phyloP scores from a whole-genome alignment of 2,888 invertebrate genomes.

The Sthenelais limicola region DNA sequence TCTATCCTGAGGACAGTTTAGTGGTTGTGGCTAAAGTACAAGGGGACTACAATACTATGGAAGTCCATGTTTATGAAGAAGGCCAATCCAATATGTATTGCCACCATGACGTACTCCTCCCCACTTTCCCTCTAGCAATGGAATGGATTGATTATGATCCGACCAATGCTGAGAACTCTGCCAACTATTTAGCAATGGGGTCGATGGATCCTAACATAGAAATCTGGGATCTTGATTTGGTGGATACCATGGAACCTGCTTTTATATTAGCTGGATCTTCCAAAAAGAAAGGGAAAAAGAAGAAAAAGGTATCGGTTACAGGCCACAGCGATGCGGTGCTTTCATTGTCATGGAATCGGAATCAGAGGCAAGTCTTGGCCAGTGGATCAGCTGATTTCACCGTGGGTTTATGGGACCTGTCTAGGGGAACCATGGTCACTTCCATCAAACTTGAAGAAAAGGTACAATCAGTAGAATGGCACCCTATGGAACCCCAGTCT shows the following conservation, averaged over 20 bases:
- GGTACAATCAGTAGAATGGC: constrained; percentile 73
- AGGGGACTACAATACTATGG: constrained; percentile 88
- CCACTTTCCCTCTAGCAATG: constrained; percentile 90
- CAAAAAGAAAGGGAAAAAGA: constrained; percentile 80
- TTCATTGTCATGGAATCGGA: constrained; percentile 88
- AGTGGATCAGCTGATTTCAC: constrained; percentile 94
- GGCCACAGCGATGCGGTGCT: constrained; percentile 94
- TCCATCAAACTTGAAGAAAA: constrained; percentile 85
- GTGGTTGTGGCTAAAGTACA: constrained; percentile 89
- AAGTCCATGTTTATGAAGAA: constrained; percentile 94
- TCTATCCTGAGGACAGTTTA: constrained; percentile 91
- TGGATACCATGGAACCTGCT: constrained; percentile 91
- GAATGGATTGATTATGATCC: constrained; percentile 95
- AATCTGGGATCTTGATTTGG: constrained; percentile 97
- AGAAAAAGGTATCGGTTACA: constrained; percentile 55
- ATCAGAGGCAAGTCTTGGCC: constrained; percentile 85
- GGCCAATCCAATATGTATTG: constrained; percentile 88
- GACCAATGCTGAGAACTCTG: constrained; percentile 76
- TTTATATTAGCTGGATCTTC: constrained; percentile 81
- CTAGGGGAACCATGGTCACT: constrained; percentile 83
- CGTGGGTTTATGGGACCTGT: constrained; percentile 92
- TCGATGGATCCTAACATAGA: constrained; percentile 93
- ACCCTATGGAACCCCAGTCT: constrained; percentile 81
- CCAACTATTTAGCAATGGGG: constrained; percentile 92
- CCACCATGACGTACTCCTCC: constrained; percentile 92